These are phyloP conservation scores for Uromys caudimaculatus DNA, from an alignment of 2,797 vertebrate genomes.

Conservation along the genomic window DNA sequence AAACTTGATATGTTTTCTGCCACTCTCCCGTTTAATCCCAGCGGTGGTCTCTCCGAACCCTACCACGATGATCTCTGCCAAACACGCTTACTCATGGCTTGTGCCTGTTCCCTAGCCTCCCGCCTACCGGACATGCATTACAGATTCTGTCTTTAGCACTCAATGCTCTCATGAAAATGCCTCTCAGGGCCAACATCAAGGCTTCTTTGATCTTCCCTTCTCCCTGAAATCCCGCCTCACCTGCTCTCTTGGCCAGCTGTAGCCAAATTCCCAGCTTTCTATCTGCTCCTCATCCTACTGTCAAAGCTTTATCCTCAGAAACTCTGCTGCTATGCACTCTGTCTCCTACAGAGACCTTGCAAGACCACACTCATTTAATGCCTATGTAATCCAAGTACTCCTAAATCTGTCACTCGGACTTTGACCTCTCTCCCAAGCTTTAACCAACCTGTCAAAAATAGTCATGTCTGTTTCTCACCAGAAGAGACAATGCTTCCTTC, in stretches of 20 bases:
- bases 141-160: not conserved
- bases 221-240: not conserved
- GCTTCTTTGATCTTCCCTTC: not conserved
- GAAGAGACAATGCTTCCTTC: not conserved
- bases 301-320: not conserved
- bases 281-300: not conserved
- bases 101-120: too few species aligned
- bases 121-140: not conserved
- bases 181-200: not conserved
- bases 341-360: not conserved
- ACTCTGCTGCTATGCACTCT: not conserved
- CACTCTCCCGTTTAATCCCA: not conserved
- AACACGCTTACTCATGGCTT: too few species aligned
- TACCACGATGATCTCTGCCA: rapidly evolving
- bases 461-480: not conserved
- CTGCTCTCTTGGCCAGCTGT: not conserved
- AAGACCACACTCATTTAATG: not conserved
- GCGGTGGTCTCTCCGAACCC: not conserved
- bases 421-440: not conserved
- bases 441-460: not conserved
- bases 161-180: not conserved
- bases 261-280: not conserved
- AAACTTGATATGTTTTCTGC: not conserved
- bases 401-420: not conserved
- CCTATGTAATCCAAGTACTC: not conserved